Evolutionary conservation across 2,888 invertebrate genomes (phyloP), one percentile per base, ranked within the genome.

Genomic region (Iphiclides podalirius): DNA sequence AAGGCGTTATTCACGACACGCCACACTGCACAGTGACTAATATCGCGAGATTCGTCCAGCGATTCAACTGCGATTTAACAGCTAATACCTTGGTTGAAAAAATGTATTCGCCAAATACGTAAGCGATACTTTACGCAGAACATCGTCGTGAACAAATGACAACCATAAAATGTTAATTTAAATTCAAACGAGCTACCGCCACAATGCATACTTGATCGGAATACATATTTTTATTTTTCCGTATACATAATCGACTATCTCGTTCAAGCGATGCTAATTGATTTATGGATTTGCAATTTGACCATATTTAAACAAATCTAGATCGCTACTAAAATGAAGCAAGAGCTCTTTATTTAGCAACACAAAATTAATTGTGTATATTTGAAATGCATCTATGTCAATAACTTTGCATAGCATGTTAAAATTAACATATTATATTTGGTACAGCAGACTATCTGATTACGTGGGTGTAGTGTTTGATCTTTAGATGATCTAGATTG

Each of bases 361-460:
- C 74, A 72, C 61, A 65, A 70, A 70, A 72, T 60, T 62, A 71
- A 70, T 70, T 65, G 66, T 68, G 63, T 68, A 67, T 71, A 70
- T 72, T 72, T 72, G 67, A 70, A 68, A 73, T 70, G 67, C 72
- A 79, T 75, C 66, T 81, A 70, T 82, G 83, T 80, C 83, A 84
- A 80, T 83, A 83, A 84, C 85, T 83, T 86, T 82, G 86, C 71
- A 66, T 64, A 61, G 63, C 70, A 64, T 60, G 61, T 74, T 75
- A 76, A 76, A 65, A 83, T 84, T 84, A 73, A 66, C 82, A 84
- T 83, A 79, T n/a, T n/a, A n/a, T 67, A 70, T 73, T 68, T 68
- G 61, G 58, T 55, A 65, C 70, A 39, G 36, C 33, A 48, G 49
- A 44, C 31, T 42, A 36, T 50, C 58, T 59, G 56, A 54, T 57